Evolutionary conservation across 2,888 invertebrate genomes (phyloP), one percentile per base, ranked within the genome.

Genomic region (Leucoma salicis): DNA sequence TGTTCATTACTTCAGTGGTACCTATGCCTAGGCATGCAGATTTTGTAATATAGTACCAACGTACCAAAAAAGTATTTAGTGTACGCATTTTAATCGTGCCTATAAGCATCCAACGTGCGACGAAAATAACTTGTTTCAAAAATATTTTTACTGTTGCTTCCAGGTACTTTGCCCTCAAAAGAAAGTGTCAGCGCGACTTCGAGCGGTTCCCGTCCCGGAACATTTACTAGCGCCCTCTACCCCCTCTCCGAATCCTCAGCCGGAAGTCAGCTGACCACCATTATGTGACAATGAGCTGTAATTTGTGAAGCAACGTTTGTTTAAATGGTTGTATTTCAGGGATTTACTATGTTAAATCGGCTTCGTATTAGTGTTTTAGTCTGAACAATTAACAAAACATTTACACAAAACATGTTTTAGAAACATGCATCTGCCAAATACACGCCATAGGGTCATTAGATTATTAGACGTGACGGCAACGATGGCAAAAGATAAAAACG

Each of bases 121-220:
- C n/a, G n/a, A n/a, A n/a, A n/a, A n/a, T n/a, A n/a, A n/a, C n/a
- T n/a, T n/a, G n/a, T n/a, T n/a, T n/a, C n/a, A n/a, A n/a, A n/a
- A n/a, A n/a, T n/a, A n/a, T n/a, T n/a, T n/a, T n/a, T n/a, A n/a
- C n/a, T n/a, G n/a, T n/a, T n/a, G n/a, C n/a, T 3, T 14, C 1
- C 72, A 83, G 82, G 64, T 75, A 39, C 66, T 78, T 47, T 83
- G 80, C 57, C 92, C 92, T 0, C 90, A 95, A 92, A 96, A 96
- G 90, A 96, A 96, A 73, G 92, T 95, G 64, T 94, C 95, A 39
- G 92, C 95, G 7, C 91, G 96, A 49, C 93, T 94, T 46, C 92
- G 93, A 59, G 94, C 95, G 37, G 92, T 96, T 63, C 94, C 95
- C 39, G 92, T 96, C 57, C 94, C 95, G 59, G 95, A 94, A 69